phyloP scores from a whole-genome alignment of 2,888 invertebrate genomes.

The Aelia acuminata region DNA sequence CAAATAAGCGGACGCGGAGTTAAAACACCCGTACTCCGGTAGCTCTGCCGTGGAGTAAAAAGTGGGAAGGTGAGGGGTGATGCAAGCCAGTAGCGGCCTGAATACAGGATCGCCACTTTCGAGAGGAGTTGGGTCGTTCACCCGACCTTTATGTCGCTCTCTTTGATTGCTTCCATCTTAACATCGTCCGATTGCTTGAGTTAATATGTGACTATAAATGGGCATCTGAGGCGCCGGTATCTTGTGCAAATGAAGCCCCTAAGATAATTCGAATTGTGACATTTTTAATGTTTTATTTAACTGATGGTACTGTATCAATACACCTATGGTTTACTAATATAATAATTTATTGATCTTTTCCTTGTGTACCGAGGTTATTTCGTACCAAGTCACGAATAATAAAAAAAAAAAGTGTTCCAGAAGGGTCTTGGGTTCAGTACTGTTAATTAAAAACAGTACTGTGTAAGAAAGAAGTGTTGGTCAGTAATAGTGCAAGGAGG shows the following conservation, averaged over 20 bases:
- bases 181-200: neutral
- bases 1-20: neutral
- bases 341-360: too few relatives aligned
- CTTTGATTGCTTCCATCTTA: neutral
- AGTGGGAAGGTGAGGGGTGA: neutral
- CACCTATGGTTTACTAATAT: too few relatives aligned
- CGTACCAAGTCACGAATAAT: too few relatives aligned
- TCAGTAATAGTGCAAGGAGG: too few relatives aligned
- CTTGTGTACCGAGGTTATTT: too few relatives aligned
- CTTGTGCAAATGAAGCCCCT: neutral
- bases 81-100: neutral
- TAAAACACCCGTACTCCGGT: neutral
- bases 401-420: too few relatives aligned
- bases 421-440: too few relatives aligned
- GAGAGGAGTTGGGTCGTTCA: neutral
- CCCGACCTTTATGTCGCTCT: constrained; percentile 16
- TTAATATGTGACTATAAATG: neutral
- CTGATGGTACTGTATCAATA: too few relatives aligned
- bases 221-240: neutral
- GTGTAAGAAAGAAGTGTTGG: too few relatives aligned
- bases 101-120: neutral
- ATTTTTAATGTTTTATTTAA: neutral
- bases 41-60: neutral
- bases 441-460: too few relatives aligned
- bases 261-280: neutral